Evolutionary conservation across 1,140 invertebrate species (phyloP), one percentile per base, ranked within the genome.

Genomic region (Paramacrobiotus metropolitanus): DNA sequence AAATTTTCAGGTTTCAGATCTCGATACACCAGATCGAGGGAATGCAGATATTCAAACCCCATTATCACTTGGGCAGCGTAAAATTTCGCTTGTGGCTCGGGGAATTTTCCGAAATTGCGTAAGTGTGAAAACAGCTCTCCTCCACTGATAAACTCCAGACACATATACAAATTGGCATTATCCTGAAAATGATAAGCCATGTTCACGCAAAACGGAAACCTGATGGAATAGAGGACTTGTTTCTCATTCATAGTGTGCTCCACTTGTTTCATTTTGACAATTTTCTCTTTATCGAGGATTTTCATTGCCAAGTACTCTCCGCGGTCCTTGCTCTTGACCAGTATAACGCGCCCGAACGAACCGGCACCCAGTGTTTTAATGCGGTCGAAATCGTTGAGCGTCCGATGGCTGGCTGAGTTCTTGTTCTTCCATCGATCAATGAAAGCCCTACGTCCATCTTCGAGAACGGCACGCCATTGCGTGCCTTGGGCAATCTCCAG

Each of bases 1-100:
- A 59, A 20, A 59, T 59, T 59, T 21, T 59, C 55, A 9, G 55
- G 55, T 21, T 59, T 59, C 55, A 59, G 21, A 59, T 59, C 55
- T 21, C 55, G 9, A 21, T 59, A 59, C 21, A 31, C 55, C 21
- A 59, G 21, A 59, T 59, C 55, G 9, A 59, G 55, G 9, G 55
- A 28, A 21, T 59, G 55, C 29, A 59, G 9, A 59, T 59, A 59
- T 21, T 59, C 55, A 21, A 59, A 31, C 9, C 21, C 21, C 21
- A 59, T 24, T 1, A 59, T 21, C 21, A 59, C 55, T 21, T 59
- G 55, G 29, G 21, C 21, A 21, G 55, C 55, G 55, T 59, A 59
- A 21, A 59, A 59, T 21, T 21, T 59, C 21, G 55, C 20, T 21
- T 28, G 29, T 20, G 21, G 21, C 29, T 59, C 55, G 55, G 21